Evolutionary conservation across 1,140 invertebrate genomes (phyloP).

Genomic region (Drosophila orena): DNA sequence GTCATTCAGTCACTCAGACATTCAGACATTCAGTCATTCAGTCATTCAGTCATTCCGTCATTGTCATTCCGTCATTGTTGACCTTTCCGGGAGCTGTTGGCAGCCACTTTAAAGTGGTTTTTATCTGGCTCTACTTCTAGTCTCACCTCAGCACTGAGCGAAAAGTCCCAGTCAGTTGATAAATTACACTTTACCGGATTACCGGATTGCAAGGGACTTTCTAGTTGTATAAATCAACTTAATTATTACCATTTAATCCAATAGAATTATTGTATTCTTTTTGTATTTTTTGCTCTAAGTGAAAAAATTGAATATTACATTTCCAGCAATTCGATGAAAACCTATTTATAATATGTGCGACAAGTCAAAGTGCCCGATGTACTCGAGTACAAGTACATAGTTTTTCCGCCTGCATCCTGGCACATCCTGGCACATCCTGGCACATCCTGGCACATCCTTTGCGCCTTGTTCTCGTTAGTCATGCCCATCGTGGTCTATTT

Average conservation of each 20-base stretch:
- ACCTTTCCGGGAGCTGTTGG: conserved; percentile 57
- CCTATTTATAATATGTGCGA: too few relatives aligned
- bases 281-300: too few relatives aligned
- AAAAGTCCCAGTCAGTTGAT: not conserved
- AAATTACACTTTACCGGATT: too few relatives aligned
- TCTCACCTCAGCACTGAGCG: conserved; percentile 8
- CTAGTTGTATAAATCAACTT: too few relatives aligned
- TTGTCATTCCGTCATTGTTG: conserved; percentile 47
- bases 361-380: too few relatives aligned
- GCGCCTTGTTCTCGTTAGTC: conserved; percentile 31
- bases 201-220: too few relatives aligned
- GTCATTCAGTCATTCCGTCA: conserved; percentile 18
- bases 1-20: conserved; percentile 24
- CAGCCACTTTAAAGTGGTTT: conserved; percentile 30
- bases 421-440: conserved; percentile 29
- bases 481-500: conserved; percentile 40
- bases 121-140: conserved; percentile 18
- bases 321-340: too few relatives aligned
- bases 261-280: too few relatives aligned
- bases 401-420: not conserved
- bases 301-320: too few relatives aligned
- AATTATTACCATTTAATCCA: too few relatives aligned
- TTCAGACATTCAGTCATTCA: conserved; percentile 33
- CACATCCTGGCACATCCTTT: conserved; percentile 1
- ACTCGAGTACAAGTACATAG: too few relatives aligned